Percentiles rank a stretch among this genome's conserved stretches.
Conservation (phyloP, 2,113 vertebrate species). For the Charadrius vociferus region DNA sequence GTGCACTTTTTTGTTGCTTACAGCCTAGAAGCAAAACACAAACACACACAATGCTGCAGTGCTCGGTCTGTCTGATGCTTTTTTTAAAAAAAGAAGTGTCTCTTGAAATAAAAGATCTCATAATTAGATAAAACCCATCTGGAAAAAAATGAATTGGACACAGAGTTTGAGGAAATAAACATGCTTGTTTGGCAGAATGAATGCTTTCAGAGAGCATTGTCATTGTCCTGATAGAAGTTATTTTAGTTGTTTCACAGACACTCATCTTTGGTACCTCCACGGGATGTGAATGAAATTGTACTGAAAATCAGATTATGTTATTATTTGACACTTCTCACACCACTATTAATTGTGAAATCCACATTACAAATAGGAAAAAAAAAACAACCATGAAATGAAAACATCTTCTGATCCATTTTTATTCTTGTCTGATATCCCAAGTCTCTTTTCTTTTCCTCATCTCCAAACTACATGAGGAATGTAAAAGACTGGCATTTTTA, state of each 20-base stretch:
- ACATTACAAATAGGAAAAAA: not conserved
- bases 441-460: not conserved
- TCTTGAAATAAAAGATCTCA: not conserved
- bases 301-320: not conserved
- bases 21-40: not conserved
- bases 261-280: not conserved
- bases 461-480: not conserved
- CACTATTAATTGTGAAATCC: constrained; percentile 3
- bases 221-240: not conserved
- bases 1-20: not conserved
- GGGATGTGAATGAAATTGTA: not conserved
- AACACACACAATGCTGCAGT: not conserved
- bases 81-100: not conserved
- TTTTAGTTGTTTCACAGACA: not conserved
- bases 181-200: not conserved
- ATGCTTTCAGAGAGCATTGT: not conserved
- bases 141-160: not conserved
- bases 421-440: not conserved
- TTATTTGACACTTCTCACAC: not conserved
- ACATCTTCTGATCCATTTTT: constrained; percentile 8
- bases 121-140: not conserved
- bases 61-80: not conserved
- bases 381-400: constrained; percentile 5
- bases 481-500: constrained; percentile 5
- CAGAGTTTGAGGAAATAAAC: constrained; percentile 1